Percentiles rank a stretch among this genome's conserved stretches.
Evolutionary conservation across 2,888 invertebrate genomes (phyloP).

Genomic region (Acronicta alni): DNA sequence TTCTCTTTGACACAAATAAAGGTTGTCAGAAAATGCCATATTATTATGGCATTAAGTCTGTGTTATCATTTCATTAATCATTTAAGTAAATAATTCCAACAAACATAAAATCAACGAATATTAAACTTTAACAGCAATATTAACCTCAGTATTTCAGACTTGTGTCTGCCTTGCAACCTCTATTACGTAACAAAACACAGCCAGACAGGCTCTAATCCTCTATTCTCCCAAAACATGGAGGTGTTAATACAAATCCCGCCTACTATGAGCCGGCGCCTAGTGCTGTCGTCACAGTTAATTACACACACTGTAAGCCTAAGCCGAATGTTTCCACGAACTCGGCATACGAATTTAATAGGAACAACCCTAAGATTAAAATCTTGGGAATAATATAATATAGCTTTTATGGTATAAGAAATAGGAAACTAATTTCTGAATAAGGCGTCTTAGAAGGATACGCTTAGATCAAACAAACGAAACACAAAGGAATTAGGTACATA

Average conservation of each 20-base stretch:
- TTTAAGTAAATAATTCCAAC: too few species aligned
- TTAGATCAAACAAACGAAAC: too few species aligned
- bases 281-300: constrained; percentile 55
- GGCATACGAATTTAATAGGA: constrained; percentile 41
- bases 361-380: constrained; percentile 11
- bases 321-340: constrained; percentile 37
- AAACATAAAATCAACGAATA: not conserved
- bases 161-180: constrained; percentile 10
- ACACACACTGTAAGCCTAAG: constrained; percentile 45
- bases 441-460: too few species aligned
- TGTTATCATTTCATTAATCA: too few species aligned
- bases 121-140: not conserved
- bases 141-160: constrained; percentile 4
- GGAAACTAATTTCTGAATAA: too few species aligned
- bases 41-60: too few species aligned
- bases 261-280: constrained; percentile 36
- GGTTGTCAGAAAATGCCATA: too few species aligned
- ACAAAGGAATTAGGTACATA: too few species aligned
- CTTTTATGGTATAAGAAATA: too few species aligned
- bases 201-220: constrained; percentile 37
- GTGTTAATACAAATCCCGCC: constrained; percentile 48
- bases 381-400: constrained; percentile 23
- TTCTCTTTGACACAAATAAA: too few species aligned
- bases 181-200: constrained; percentile 27
- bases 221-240: constrained; percentile 39